These are phyloP conservation scores for Lepidotrigona ventralis DNA, from an alignment of 1,140 invertebrate genomes.

Conservation along the genomic window DNA sequence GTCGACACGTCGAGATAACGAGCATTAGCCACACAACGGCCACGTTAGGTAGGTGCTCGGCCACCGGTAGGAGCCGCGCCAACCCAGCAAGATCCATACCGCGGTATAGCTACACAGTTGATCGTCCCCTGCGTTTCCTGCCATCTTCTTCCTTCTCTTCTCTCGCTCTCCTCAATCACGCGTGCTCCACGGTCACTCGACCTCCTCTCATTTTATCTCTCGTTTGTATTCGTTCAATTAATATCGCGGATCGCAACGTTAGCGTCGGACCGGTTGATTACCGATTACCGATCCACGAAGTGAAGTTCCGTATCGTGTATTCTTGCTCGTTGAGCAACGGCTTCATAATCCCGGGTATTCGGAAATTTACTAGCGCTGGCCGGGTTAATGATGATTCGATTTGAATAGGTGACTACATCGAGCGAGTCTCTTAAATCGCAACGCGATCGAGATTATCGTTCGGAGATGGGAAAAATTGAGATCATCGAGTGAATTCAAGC, in stretches of 20 bases:
- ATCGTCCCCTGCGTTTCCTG: conserved; percentile 3
- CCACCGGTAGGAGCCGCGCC: conserved; percentile 49
- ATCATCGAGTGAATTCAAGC: too few relatives aligned
- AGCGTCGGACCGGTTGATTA: not conserved
- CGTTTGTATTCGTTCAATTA: not conserved
- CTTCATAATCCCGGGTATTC: conserved; percentile 8
- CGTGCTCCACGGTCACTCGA: not conserved
- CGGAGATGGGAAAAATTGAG: not conserved
- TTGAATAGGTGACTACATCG: conserved; percentile 17
- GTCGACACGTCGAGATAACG: conserved; percentile 80
- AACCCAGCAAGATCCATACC: conserved; percentile 56
- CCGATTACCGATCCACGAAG: not conserved
- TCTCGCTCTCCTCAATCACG: not conserved
- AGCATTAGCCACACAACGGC: conserved; percentile 78
- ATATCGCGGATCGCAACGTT: too few relatives aligned
- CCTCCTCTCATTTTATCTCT: not conserved
- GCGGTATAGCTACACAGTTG: conserved; percentile 28
- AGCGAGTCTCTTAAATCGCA: not conserved
- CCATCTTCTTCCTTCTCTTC: not conserved
- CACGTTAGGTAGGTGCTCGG: conserved; percentile 70
- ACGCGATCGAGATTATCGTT: not conserved
- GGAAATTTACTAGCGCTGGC: conserved; percentile 3
- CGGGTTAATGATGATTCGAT: conserved; percentile 19
- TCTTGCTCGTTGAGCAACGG: not conserved
- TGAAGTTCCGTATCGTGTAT: not conserved